Evolutionary conservation across 2,113 vertebrate genomes (phyloP).

Genomic region (Lethenteron reissneri): DNA sequence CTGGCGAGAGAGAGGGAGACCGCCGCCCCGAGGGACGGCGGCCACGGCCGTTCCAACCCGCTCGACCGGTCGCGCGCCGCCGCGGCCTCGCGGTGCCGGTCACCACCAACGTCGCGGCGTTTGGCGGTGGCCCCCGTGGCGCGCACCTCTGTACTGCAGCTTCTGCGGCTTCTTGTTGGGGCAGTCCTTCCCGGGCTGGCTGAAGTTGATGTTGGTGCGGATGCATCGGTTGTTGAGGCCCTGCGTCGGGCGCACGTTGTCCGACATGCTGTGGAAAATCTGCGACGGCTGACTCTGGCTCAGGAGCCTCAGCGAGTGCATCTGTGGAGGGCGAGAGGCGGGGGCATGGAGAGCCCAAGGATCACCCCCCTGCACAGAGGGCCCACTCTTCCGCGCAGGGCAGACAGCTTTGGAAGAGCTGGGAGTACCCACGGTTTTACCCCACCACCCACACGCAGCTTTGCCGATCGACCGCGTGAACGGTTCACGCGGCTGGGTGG

Average conservation of each 20-base stretch:
- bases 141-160: conserved; percentile 82
- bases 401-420: too few relatives aligned
- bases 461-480: too few relatives aligned
- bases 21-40: too few relatives aligned
- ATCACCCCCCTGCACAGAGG: too few relatives aligned
- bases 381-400: too few relatives aligned
- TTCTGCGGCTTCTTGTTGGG: conserved; percentile 96
- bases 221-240: conserved; percentile 94
- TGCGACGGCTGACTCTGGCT: conserved; percentile 98
- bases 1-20: too few relatives aligned
- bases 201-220: conserved; percentile 98
- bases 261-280: conserved; percentile 98
- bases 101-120: neutral
- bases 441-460: too few relatives aligned
- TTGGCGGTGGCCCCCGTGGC: conserved; percentile 1
- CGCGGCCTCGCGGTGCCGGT: too few relatives aligned
- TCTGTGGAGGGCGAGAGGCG: conserved; percentile 23
- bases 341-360: neutral
- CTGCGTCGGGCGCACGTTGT: conserved; percentile 88
- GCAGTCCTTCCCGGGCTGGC: conserved; percentile 92
- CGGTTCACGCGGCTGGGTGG: too few relatives aligned
- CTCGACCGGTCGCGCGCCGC: too few relatives aligned
- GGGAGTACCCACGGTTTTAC: too few relatives aligned
- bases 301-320: conserved; percentile 89
- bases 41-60: too few relatives aligned